Evolutionary conservation across 2,797 vertebrate genomes (phyloP).

Genomic region (Knipowitschia caucasica): DNA sequence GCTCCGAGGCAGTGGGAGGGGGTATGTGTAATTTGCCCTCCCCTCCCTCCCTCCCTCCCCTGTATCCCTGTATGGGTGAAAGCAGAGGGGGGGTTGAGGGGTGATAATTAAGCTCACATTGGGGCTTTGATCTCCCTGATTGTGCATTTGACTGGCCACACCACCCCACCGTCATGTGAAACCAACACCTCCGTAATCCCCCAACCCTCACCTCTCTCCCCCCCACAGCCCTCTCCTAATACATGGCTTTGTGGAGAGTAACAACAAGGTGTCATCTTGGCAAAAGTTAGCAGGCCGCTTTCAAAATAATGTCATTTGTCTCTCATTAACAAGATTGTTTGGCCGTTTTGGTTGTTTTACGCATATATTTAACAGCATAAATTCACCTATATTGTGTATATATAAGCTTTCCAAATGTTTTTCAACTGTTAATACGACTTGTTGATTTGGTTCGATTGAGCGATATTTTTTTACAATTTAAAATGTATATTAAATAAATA

Average conservation of each 20-base stretch:
- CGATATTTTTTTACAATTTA: too few species aligned
- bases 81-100: slow-evolving; percentile 18
- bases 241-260: slow-evolving; percentile 38
- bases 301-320: background rate
- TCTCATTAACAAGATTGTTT: too few species aligned
- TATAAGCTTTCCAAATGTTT: too few species aligned
- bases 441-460: too few species aligned
- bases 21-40: slow-evolving; percentile 51
- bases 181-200: slow-evolving; percentile 16
- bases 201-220: too few species aligned
- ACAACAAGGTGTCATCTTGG: slow-evolving; percentile 33
- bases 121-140: slow-evolving; percentile 79
- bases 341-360: background rate
- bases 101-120: slow-evolving; percentile 77
- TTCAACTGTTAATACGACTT: too few species aligned
- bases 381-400: background rate
- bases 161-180: slow-evolving; percentile 41
- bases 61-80: background rate
- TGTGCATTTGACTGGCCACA: slow-evolving; percentile 77
- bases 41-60: background rate
- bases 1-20: slow-evolving; percentile 19
- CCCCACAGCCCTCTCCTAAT: slow-evolving; percentile 10
- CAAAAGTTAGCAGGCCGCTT: slow-evolving; percentile 50
- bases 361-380: background rate
- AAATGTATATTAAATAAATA: too few species aligned